A percentile compares a stretch with the other conserved stretches of the same genome.
Evolutionary conservation across 2,113 vertebrate genomes (phyloP).

Genomic region (Chaenogobius annularis): DNA sequence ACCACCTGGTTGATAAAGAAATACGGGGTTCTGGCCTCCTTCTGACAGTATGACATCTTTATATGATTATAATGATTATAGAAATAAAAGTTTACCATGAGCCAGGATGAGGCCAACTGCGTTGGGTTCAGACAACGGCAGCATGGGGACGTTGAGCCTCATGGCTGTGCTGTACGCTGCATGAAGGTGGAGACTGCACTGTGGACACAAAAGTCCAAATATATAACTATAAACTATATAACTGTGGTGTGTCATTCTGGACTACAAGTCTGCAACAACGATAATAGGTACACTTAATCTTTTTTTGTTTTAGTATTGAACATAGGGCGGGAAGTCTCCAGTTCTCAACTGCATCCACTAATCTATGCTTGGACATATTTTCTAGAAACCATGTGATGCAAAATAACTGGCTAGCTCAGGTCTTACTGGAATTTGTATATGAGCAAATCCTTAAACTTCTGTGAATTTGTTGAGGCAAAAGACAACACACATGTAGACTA

Average conservation of each 20-base stretch:
- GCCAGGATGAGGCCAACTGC: constrained; percentile 91
- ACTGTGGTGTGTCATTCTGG: too few species aligned
- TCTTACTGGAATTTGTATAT: background rate
- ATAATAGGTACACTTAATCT: too few species aligned
- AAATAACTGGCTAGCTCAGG: background rate
- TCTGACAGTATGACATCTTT: background rate
- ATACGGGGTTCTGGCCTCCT: background rate
- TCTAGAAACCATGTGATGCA: background rate
- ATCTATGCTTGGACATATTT: background rate
- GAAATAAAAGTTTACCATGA: constrained; percentile 78
- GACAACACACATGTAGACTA: background rate
- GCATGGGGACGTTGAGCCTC: constrained; percentile 87
- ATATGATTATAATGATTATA: background rate
- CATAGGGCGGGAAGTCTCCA: background rate
- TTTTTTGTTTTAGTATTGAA: too few species aligned
- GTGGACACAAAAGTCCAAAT: constrained; percentile 40
- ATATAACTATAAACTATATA: too few species aligned
- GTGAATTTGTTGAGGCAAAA: background rate
- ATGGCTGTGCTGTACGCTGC: constrained; percentile 88
- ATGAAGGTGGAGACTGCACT: constrained; percentile 95
- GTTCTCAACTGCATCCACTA: background rate
- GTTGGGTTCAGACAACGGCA: constrained; percentile 87
- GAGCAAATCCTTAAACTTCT: background rate
- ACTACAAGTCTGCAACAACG: too few species aligned
- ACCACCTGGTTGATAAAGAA: background rate